Conservation (phyloP, 1,140 invertebrate species). For the Leguminivora glycinivorella region DNA sequence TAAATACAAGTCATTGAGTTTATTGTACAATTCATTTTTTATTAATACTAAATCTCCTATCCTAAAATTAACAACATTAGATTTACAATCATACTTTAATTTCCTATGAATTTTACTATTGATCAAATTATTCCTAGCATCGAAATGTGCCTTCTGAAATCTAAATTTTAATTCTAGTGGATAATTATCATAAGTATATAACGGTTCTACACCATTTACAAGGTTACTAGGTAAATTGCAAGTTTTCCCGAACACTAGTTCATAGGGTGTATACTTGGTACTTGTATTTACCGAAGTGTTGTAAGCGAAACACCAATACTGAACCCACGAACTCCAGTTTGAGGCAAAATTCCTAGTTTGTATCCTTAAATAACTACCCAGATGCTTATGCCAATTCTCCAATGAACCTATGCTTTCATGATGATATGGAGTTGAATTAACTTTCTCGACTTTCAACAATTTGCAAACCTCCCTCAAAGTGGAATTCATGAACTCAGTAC, state of each 20-base stretch:
- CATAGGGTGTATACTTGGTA: slow-evolving; percentile 22
- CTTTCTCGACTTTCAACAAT: no score
- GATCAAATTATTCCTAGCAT: slow-evolving; percentile 12
- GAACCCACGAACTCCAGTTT: no score
- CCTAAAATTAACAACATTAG: slow-evolving; percentile 2
- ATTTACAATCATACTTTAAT: background rate
- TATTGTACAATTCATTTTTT: slow-evolving; percentile 3
- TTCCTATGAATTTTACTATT: background rate
- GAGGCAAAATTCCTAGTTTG: no score
- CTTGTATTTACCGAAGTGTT: background rate
- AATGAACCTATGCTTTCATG: no score
- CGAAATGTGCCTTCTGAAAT: background rate
- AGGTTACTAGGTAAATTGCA: slow-evolving; percentile 23
- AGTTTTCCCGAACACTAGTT: slow-evolving; percentile 19
- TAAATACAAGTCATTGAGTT: background rate
- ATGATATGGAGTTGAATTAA: no score
- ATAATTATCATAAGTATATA: slow-evolving; percentile 9
- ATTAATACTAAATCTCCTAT: slow-evolving; percentile 2
- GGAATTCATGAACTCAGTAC: no score
- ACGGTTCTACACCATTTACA: slow-evolving; percentile 1
- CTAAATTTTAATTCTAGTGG: slow-evolving; percentile 18
- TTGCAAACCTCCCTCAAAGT: no score
- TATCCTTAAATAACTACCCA: no score
- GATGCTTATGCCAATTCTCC: no score
- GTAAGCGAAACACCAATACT: no score